Evolutionary conservation across 2,888 invertebrate genomes (phyloP).

Genomic region (Lobophora halterata): DNA sequence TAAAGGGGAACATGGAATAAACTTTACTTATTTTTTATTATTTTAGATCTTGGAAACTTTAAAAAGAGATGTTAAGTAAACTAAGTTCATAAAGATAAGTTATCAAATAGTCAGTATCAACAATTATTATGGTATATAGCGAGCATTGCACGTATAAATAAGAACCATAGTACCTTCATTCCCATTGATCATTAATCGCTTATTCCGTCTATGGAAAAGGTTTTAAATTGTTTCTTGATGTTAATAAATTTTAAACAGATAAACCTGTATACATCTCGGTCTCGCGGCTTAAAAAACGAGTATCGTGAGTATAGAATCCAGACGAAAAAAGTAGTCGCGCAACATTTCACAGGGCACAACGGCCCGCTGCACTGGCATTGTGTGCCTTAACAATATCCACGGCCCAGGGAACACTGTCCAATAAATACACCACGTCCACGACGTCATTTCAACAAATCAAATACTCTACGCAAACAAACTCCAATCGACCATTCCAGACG

Average conservation of each 20-base stretch:
- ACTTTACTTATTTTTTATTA: no score
- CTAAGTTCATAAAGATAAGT: no score
- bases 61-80: no score
- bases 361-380: slow-evolving; percentile 77
- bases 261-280: slow-evolving; percentile 80
- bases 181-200: slow-evolving; percentile 71
- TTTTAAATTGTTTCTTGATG: slow-evolving; percentile 80
- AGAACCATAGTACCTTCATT: slow-evolving; percentile 56
- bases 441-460: slow-evolving; percentile 73
- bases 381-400: slow-evolving; percentile 77
- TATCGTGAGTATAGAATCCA: slow-evolving; percentile 78
- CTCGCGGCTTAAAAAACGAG: slow-evolving; percentile 77
- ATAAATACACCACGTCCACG: slow-evolving; percentile 66
- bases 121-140: no score
- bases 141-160: slow-evolving; percentile 55
- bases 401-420: slow-evolving; percentile 61
- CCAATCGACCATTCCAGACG: slow-evolving; percentile 65
- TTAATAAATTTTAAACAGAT: slow-evolving; percentile 81
- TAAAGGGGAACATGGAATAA: no score
- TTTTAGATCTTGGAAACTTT: no score
- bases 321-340: slow-evolving; percentile 81
- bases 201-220: slow-evolving; percentile 70
- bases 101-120: no score
- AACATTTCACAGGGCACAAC: slow-evolving; percentile 80
- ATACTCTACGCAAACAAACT: slow-evolving; percentile 66